Conservation (phyloP, 2,888 invertebrate genomes). For the Noctua janthina region DNA sequence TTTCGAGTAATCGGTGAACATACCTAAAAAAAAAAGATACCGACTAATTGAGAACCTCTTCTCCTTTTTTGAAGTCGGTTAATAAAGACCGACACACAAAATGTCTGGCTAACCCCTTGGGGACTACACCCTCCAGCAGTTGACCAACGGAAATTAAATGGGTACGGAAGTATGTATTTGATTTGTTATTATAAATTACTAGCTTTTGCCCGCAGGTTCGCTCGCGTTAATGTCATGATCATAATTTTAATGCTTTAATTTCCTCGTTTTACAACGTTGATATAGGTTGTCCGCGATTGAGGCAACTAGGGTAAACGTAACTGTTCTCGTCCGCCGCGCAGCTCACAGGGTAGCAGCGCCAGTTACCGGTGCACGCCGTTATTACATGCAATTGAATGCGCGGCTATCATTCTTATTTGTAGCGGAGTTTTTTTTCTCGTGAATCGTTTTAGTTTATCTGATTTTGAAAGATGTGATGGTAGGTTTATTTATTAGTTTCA, state of each 20-base stretch:
- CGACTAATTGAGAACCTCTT: too few species aligned
- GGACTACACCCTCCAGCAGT: too few species aligned
- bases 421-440: constrained; percentile 17
- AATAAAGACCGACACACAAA: too few species aligned
- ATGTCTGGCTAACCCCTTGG: too few species aligned
- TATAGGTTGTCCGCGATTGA: constrained; percentile 64
- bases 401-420: constrained; percentile 43
- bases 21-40: too few species aligned
- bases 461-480: not conserved
- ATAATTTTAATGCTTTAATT: constrained; percentile 31
- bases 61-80: too few species aligned
- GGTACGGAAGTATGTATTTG: too few species aligned
- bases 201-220: too few species aligned
- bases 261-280: constrained; percentile 10
- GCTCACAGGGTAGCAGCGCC: constrained; percentile 66
- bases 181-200: too few species aligned
- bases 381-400: constrained; percentile 73
- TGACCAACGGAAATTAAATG: not conserved
- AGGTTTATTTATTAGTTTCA: not conserved
- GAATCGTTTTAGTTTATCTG: constrained; percentile 3
- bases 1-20: too few species aligned
- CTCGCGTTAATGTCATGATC: not conserved
- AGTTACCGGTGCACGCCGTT: constrained; percentile 74
- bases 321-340: constrained; percentile 65
- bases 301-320: constrained; percentile 77